These are phyloP conservation scores for Hylaeus anthracinus DNA, from an alignment of 1,140 invertebrate species.

Conservation along the genomic window DNA sequence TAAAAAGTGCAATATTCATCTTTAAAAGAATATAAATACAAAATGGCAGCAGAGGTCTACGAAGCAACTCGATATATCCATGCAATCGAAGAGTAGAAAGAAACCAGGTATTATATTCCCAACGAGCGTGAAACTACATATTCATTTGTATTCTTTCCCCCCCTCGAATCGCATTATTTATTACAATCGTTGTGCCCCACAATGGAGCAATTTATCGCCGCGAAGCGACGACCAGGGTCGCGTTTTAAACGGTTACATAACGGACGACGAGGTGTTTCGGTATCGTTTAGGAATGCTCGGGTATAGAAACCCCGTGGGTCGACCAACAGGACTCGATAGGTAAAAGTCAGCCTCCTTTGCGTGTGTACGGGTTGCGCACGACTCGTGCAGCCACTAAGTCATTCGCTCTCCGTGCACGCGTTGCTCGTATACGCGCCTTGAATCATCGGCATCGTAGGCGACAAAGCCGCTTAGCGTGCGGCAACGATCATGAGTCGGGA, in stretches of 20 bases:
- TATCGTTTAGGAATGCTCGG: slow-evolving; percentile 20
- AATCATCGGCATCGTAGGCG: slow-evolving; percentile 25
- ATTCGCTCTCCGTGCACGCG: slow-evolving; percentile 3
- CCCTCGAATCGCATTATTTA: not conserved
- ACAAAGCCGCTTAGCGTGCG: not conserved
- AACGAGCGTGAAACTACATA: too few relatives aligned
- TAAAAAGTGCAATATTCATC: too few relatives aligned
- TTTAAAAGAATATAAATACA: too few relatives aligned
- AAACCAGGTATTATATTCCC: too few relatives aligned
- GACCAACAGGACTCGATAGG: slow-evolving; percentile 20
- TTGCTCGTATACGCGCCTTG: not conserved
- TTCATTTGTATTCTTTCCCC: not conserved
- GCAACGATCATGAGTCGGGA: not conserved
- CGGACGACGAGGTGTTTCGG: not conserved
- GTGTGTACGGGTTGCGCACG: slow-evolving; percentile 19
- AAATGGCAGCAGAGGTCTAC: too few relatives aligned
- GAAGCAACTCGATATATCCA: too few relatives aligned
- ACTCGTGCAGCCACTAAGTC: slow-evolving; percentile 3
- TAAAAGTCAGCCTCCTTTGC: slow-evolving; percentile 41
- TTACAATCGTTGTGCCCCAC: not conserved
- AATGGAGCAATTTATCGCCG: not conserved
- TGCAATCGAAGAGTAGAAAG: too few relatives aligned
- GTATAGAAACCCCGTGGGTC: slow-evolving; percentile 24
- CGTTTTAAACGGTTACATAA: slow-evolving; percentile 7
- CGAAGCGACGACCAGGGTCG: not conserved